phyloP scores from a whole-genome alignment of 2,888 invertebrate species.

The Ernsta delagoae region DNA sequence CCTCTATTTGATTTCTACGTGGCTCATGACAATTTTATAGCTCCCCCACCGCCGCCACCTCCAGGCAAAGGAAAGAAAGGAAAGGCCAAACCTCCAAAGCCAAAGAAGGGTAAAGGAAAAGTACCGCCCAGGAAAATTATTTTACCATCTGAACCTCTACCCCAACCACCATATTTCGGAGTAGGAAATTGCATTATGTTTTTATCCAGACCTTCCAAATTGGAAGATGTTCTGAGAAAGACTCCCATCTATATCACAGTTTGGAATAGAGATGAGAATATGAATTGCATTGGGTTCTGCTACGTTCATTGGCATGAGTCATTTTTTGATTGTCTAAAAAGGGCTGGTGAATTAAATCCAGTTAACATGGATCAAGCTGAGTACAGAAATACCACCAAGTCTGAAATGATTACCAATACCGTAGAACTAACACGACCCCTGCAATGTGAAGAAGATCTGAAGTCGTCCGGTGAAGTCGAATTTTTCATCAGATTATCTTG shows the following conservation, averaged over 20 bases:
- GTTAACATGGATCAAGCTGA: conserved; percentile 71
- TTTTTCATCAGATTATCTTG: conserved; percentile 70
- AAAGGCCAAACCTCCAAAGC: conserved; percentile 50
- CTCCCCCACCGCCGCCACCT: conserved; percentile 73
- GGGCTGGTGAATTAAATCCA: conserved; percentile 66
- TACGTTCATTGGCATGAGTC: conserved; percentile 71
- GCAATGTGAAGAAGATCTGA: conserved; percentile 76
- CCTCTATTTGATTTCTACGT: conserved; percentile 76
- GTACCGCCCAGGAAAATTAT: conserved; percentile 54
- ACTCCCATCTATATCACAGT: conserved; percentile 75
- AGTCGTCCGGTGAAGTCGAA: conserved; percentile 73
- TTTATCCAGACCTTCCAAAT: conserved; percentile 69
- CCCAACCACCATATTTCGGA: conserved; percentile 77
- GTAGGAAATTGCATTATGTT: conserved; percentile 77
- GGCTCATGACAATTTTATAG: conserved; percentile 77
- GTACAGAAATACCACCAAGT: conserved; percentile 64
- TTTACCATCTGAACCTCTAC: conserved; percentile 75
- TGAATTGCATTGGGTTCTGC: conserved; percentile 72
- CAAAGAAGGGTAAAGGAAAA: conserved; percentile 58
- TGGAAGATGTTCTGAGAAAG: conserved; percentile 66
- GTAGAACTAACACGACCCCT: conserved; percentile 64
- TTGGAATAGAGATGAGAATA: conserved; percentile 76
- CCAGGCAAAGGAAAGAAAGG: conserved; percentile 58
- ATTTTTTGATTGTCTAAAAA: conserved; percentile 67
- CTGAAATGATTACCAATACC: conserved; percentile 73